Base-by-base conservation (phyloP, 2,888 invertebrate species). In the Athalia rosae region DNA sequence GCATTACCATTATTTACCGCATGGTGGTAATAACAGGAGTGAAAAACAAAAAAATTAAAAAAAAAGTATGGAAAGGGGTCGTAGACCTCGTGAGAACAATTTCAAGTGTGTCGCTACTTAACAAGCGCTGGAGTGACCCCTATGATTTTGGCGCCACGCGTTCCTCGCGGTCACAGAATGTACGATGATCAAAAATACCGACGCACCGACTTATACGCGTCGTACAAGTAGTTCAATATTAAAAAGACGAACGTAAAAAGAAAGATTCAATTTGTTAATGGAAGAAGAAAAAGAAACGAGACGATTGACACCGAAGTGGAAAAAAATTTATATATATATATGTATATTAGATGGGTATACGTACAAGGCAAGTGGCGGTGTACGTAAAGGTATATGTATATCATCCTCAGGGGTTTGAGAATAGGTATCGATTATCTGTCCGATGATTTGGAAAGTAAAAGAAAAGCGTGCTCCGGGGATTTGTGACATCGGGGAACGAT, bases 371-470 rank as follows among this genome's bases (percentile, higher is more conserved):
- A 28, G 28, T 28, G 28, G 28, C 28, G 28, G 28, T 28, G 0
- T 28, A n/a, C n/a, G 28, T 28, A 28, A 28, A 28, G 28, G 28
- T 28, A n/a, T n/a, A 28, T 28, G 28, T 28, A 28, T 28, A 28
- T 28, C 28, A 28, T 28, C 28, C 28, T 28, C 28, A 28, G 28
- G 28, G 28, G 28, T 28, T 28, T 61, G 77, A 77, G 80, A 83
- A 81, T 83, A 82, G 83, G 78, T 87, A 89, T 89, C 87, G 89
- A 89, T 89, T 88, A 88, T 82, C 87, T 88, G 89, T 89, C 89
- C 85, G 80, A 84, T 87, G 85, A 86, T 88, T 87, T 86, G 84
- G 85, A 87, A 87, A 87, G 87, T 87, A 87, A 89, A 88, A 88
- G 88, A 88, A 87, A 88, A 89, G 86, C 86, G 86, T 79, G 78